Conservation (phyloP, 2,888 invertebrate genomes). For the Noctua comes region DNA sequence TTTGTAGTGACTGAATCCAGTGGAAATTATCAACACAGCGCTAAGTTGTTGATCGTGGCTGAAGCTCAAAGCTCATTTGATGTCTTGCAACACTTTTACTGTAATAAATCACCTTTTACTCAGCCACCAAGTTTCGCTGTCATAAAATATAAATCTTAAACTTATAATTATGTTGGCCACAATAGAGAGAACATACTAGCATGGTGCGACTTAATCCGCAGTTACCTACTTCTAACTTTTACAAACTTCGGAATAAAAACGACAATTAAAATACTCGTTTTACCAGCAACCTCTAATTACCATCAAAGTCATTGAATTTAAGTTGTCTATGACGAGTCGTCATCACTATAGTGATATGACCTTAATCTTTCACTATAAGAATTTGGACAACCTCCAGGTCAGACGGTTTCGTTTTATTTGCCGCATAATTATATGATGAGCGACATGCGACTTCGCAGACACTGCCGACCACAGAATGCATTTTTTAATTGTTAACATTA, state of each 20-base stretch:
- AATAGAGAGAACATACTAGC: background rate
- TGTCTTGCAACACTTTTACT: constrained; percentile 27
- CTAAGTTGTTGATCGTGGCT: constrained; percentile 16
- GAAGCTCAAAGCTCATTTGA: constrained; percentile 12
- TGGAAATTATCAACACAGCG: constrained; percentile 12
- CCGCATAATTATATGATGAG: background rate
- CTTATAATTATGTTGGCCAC: background rate
- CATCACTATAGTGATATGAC: constrained; percentile 14
- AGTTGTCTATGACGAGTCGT: constrained; percentile 30
- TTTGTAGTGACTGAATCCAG: background rate
- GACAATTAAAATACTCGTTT: constrained; percentile 33
- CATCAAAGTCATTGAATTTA: constrained; percentile 42
- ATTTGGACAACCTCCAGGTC: constrained; percentile 3
- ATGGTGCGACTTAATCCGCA: constrained; percentile 12
- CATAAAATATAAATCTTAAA: constrained; percentile 20
- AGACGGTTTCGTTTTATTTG: constrained; percentile 9
- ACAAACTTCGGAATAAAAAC: constrained; percentile 6
- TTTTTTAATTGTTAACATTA: background rate
- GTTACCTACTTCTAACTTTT: constrained; percentile 19
- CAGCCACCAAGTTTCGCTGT: constrained; percentile 41
- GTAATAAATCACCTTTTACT: constrained; percentile 48
- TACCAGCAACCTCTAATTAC: constrained; percentile 36
- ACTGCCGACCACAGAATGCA: background rate
- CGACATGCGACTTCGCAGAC: background rate
- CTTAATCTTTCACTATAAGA: constrained; percentile 23